These are phyloP conservation scores for Megalops atlanticus DNA, from an alignment of 2,113 vertebrate species.

Conservation along the genomic window DNA sequence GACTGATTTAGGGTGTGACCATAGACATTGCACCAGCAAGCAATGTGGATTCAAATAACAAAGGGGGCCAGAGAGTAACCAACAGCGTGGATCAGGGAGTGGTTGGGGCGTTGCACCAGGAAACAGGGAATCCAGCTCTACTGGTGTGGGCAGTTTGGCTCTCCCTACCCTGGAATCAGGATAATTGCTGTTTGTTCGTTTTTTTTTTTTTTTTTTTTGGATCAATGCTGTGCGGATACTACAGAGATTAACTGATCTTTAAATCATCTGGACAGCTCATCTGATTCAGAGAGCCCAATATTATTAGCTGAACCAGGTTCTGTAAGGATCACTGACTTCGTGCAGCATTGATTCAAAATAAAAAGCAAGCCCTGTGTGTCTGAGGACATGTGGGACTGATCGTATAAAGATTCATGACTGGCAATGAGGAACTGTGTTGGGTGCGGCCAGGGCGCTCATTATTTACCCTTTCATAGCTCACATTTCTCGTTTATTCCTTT, in stretches of 20 bases:
- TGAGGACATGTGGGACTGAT: too few relatives aligned
- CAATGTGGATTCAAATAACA: neutral
- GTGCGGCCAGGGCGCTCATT: too few relatives aligned
- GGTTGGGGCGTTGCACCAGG: neutral
- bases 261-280: neutral
- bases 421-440: too few relatives aligned
- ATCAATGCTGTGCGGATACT: neutral
- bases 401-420: too few relatives aligned
- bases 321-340: neutral
- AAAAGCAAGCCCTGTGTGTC: neutral
- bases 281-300: neutral
- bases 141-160: conserved; percentile 25
- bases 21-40: neutral
- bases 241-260: neutral
- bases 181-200: neutral
- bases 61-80: neutral
- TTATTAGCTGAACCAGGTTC: neutral
- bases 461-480: too few relatives aligned
- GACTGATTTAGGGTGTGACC: neutral
- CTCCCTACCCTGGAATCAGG: conserved; percentile 14
- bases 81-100: neutral
- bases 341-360: neutral
- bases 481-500: too few relatives aligned
- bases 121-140: conserved; percentile 28
- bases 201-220: neutral